These are phyloP conservation scores for Drosophila antonietae DNA, from an alignment of 2,888 invertebrate species.

Conservation along the genomic window DNA sequence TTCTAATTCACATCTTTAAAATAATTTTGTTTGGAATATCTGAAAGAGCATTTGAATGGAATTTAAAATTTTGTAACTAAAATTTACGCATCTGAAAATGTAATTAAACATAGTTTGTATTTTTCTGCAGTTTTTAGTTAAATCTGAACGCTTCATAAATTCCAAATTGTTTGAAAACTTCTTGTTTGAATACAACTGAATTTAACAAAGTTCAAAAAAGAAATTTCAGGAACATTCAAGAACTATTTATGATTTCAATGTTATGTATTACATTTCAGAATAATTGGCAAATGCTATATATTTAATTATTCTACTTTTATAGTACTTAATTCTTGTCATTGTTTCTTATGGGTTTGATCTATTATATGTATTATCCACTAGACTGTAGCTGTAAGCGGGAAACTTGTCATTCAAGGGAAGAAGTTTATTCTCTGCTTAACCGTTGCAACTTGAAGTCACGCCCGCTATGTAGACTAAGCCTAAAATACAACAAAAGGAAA, in stretches of 20 bases:
- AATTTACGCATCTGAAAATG: not conserved
- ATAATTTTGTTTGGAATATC: not conserved
- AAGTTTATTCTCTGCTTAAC: conserved; percentile 41
- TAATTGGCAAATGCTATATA: not conserved
- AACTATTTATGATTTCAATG: not conserved
- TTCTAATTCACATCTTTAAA: not conserved
- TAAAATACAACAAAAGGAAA: not conserved
- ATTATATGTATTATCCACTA: conserved; percentile 43
- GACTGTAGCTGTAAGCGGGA: conserved; percentile 43
- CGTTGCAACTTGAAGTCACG: not conserved
- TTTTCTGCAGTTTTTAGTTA: not conserved
- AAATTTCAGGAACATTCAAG: not conserved
- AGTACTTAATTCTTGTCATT: conserved; percentile 3
- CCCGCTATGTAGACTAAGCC: not conserved
- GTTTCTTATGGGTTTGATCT: conserved; percentile 23
- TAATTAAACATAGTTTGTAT: not conserved
- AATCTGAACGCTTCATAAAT: not conserved
- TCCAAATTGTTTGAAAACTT: not conserved
- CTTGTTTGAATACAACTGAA: not conserved
- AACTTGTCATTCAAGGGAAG: conserved; percentile 63
- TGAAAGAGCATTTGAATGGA: conserved; percentile 2
- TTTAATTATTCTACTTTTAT: not conserved
- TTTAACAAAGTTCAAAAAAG: not conserved
- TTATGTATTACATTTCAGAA: not conserved
- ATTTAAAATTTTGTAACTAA: not conserved